Evolutionary conservation across 2,113 vertebrate genomes (phyloP).

Genomic region (Tragelaphus buxtoni): DNA sequence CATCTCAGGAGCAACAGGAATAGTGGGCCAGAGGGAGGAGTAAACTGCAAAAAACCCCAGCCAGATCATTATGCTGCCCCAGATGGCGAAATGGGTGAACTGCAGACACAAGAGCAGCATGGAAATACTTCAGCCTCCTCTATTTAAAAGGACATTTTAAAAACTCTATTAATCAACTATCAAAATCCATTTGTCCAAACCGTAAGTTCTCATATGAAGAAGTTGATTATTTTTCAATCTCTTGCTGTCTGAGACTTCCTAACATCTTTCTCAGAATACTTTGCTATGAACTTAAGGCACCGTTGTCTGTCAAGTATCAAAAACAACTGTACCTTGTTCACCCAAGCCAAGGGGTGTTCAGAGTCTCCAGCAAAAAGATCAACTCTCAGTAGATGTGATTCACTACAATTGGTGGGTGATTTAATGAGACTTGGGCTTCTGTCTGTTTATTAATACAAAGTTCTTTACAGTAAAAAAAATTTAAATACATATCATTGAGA

Average conservation of each 20-base stretch:
- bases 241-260: background rate
- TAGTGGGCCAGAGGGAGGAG: conserved; percentile 17
- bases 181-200: background rate
- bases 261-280: background rate
- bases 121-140: background rate
- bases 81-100: conserved; percentile 37
- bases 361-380: background rate
- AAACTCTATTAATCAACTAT: background rate
- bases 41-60: background rate
- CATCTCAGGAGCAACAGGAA: conserved; percentile 24
- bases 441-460: background rate
- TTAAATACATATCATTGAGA: background rate
- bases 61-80: conserved; percentile 44
- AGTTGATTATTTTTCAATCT: background rate
- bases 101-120: background rate
- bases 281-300: background rate
- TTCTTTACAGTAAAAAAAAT: background rate
- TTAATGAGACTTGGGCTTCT: background rate
- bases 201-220: background rate
- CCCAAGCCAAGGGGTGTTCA: background rate
- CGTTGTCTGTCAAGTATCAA: background rate
- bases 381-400: background rate
- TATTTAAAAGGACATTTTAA: background rate
- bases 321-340: background rate
- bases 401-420: background rate